Base-by-base conservation (phyloP, 1,140 invertebrate species). In the Acromyrmex echinatior region DNA sequence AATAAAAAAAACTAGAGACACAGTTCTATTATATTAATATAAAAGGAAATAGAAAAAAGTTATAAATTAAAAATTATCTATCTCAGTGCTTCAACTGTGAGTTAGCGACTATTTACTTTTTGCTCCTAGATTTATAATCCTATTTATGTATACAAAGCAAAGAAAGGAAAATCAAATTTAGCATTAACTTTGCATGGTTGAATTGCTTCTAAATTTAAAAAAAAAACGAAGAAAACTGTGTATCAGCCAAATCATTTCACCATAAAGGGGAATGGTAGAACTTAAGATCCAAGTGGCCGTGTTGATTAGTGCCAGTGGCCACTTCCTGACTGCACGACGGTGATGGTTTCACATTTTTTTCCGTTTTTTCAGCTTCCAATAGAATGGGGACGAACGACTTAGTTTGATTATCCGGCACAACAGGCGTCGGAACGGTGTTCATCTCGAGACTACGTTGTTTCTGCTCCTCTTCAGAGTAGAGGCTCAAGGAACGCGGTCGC, bases 401-500 rank as follows among this genome's bases (percentile, higher is more conserved):
- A 0, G 86, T 76, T 58, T 93, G 87, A 56, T 92, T 82, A 39
- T 93, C 91, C 79, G 81, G 93, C 81, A 81, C 95, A 93, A 84
- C 95, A 91, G 92, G 91, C 80, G 87, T 96, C 92, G 88, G 94
- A 92, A 88, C 94, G 81, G 91, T 96, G 90, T 91, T 81, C 74
- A 92, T 81, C 88, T 93, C 90, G 53, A 58, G 89, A 28, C 91
- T 88, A 63, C 93, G 88, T 66, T 94, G 88, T 70, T 93, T 93
- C 53, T 92, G 93, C 49, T 93, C 93, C 25, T 95, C 94, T 70
- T 93, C 94, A 9, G 93, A 94, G 73, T 95, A 95, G 84, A 96
- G 92, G 49, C 95, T 95, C 35, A 96, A 88, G 6, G 96, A 96
- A 77, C 95, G 95, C 14, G 96, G 96, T 73, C 96, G 95, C 92